These are phyloP conservation scores for Ophioninae sp. DNA, from an alignment of 2,888 invertebrate genomes.

Conservation along the genomic window DNA sequence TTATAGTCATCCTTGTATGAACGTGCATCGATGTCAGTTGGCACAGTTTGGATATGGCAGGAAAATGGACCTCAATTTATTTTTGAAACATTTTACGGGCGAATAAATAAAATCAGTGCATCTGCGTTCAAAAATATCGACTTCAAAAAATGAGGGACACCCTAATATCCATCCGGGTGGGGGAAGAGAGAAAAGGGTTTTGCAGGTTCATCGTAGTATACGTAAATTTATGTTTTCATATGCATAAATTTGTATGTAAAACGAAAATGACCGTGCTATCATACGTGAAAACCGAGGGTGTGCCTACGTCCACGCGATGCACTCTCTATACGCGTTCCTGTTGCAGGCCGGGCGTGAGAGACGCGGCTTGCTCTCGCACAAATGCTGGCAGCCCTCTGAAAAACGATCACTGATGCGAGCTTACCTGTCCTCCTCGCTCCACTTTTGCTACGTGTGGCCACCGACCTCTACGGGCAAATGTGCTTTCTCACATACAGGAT, in stretches of 20 bases:
- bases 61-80: too few relatives aligned
- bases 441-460: background rate
- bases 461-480: background rate
- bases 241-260: slow-evolving; percentile 62
- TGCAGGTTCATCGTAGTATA: slow-evolving; percentile 54
- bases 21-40: too few relatives aligned
- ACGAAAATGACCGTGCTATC: slow-evolving; percentile 53
- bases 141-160: background rate
- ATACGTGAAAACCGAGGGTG: slow-evolving; percentile 13
- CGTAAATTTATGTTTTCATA: slow-evolving; percentile 62
- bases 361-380: slow-evolving; percentile 46
- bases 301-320: slow-evolving; percentile 20
- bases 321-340: slow-evolving; percentile 13
- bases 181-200: background rate
- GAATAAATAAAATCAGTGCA: too few relatives aligned
- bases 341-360: slow-evolving; percentile 38
- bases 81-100: too few relatives aligned
- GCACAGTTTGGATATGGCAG: too few relatives aligned
- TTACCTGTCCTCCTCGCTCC: slow-evolving; percentile 20
- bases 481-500: background rate
- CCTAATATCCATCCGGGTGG: slow-evolving; percentile 11
- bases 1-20: too few relatives aligned
- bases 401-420: slow-evolving; percentile 56
- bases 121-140: too few relatives aligned
- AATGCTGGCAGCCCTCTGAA: slow-evolving; percentile 47